Evolutionary conservation across 2,888 invertebrate genomes (phyloP).

Genomic region (Esperia sulphurella): DNA sequence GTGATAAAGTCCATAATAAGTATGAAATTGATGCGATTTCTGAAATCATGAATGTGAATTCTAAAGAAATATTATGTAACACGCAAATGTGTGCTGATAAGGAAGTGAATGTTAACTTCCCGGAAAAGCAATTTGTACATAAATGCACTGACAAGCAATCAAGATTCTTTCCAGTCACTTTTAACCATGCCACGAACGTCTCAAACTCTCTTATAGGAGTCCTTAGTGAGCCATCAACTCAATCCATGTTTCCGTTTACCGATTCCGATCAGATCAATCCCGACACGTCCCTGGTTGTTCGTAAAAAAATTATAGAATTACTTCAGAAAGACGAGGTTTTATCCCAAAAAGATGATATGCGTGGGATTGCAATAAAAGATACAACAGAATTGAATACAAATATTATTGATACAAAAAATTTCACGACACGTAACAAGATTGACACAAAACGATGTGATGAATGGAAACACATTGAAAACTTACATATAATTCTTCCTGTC

Average conservation of each 20-base stretch:
- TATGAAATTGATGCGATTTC: constrained; percentile 13
- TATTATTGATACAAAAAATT: background rate
- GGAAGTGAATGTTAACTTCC: constrained; percentile 30
- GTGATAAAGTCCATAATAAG: constrained; percentile 5
- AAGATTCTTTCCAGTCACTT: constrained; percentile 25
- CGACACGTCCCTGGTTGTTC: background rate
- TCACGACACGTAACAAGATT: constrained; percentile 1
- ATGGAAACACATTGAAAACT: too few species aligned
- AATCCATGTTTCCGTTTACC: constrained; percentile 31
- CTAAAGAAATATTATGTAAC: constrained; percentile 2
- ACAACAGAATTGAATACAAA: too few species aligned
- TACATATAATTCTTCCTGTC: too few species aligned
- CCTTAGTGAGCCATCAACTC: constrained; percentile 37
- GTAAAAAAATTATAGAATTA: constrained; percentile 23
- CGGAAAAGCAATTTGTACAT: constrained; percentile 27
- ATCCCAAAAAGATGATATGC: too few species aligned
- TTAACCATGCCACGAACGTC: constrained; percentile 32
- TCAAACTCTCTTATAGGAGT: constrained; percentile 34
- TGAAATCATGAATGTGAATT: background rate
- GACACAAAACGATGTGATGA: constrained; percentile 8
- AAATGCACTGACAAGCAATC: constrained; percentile 46
- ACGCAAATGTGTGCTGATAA: constrained; percentile 33
- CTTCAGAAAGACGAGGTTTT: constrained; percentile 19
- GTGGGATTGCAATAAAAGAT: too few species aligned
- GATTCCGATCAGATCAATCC: background rate